phyloP scores from a whole-genome alignment of 2,113 vertebrate genomes.

The Melanostigma gelatinosum region DNA sequence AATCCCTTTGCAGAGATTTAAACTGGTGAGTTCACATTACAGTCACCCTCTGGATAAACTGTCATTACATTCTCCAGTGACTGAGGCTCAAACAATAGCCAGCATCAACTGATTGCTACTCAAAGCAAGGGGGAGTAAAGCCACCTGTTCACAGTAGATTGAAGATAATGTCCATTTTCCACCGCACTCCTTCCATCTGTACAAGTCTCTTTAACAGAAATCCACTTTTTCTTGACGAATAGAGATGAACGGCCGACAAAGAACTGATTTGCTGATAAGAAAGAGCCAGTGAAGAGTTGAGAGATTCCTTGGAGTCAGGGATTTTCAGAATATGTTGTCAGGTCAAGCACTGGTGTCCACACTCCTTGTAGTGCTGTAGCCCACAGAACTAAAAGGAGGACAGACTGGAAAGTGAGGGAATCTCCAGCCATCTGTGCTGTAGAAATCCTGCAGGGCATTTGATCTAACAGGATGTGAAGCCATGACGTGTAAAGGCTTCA shows the following conservation, averaged over 20 bases:
- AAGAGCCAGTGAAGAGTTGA: too few species aligned
- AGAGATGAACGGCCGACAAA: background rate
- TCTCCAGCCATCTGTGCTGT: background rate
- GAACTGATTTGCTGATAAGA: too few species aligned
- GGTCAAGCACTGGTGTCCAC: too few species aligned
- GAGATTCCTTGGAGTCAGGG: too few species aligned
- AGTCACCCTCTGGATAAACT: background rate
- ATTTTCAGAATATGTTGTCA: too few species aligned
- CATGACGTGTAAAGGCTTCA: background rate
- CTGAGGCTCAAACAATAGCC: background rate
- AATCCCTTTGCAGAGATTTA: slow-evolving; percentile 94
- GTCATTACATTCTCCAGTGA: background rate
- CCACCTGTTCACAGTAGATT: background rate
- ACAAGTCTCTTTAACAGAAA: background rate
- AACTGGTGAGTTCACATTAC: slow-evolving; percentile 85
- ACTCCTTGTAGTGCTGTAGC: background rate
- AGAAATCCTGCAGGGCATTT: background rate
- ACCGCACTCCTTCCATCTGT: background rate
- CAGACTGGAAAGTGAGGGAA: too few species aligned
- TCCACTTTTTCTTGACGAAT: background rate
- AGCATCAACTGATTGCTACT: background rate
- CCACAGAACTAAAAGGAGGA: background rate
- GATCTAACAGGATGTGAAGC: background rate
- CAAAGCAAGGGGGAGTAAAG: background rate
- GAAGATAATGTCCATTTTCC: background rate